A percentile compares a stretch with the other conserved stretches of the same genome.
Evolutionary conservation across 2,113 vertebrate genomes (phyloP).

Genomic region (Petaurus breviceps): DNA sequence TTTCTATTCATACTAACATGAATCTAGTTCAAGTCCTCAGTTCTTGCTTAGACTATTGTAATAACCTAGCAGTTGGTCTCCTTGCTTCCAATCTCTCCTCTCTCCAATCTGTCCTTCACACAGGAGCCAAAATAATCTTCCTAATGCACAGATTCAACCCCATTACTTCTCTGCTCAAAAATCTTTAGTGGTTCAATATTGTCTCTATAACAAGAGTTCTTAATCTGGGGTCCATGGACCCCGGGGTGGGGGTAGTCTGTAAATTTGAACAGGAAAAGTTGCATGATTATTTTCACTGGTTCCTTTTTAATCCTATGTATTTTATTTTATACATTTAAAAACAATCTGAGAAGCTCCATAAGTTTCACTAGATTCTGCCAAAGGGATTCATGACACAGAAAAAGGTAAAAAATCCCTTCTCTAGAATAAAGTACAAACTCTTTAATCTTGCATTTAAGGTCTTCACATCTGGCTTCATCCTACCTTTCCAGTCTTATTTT

Average conservation of each 20-base stretch:
- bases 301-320: background rate
- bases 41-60: background rate
- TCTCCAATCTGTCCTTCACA: background rate
- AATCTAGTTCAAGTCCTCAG: background rate
- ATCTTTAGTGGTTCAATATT: background rate
- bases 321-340: background rate
- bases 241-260: background rate
- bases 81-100: background rate
- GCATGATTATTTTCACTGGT: background rate
- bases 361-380: background rate
- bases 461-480: background rate
- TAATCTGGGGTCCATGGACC: background rate
- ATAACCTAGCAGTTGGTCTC: background rate
- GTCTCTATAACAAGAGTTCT: background rate
- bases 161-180: background rate
- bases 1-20: background rate
- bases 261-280: background rate
- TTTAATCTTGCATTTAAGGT: background rate
- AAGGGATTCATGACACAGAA: background rate
- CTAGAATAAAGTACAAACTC: background rate
- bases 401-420: background rate
- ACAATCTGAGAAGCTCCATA: background rate
- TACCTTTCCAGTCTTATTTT: background rate
- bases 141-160: background rate
- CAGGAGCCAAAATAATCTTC: background rate